Evolutionary conservation across 1,140 invertebrate genomes (phyloP), one percentile per base, ranked within the genome.

Genomic region (Sinella curviseta): DNA sequence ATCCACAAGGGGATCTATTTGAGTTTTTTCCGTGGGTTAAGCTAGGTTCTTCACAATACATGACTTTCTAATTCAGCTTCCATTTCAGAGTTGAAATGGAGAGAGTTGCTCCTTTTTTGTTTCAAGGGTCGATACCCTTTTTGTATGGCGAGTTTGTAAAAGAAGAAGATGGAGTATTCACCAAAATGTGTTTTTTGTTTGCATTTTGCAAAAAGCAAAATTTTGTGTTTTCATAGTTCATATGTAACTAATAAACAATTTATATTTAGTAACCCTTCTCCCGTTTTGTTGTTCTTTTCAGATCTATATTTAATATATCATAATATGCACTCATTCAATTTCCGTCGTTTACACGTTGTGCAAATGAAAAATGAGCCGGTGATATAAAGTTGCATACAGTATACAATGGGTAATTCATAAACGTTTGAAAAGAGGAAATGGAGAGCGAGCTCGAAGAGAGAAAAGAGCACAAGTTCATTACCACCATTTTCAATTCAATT

Each of bases 401-500:
- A 26, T 8, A 26, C 26, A 65, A n/a, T 65, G 8, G 16, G 24
- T 65, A 65, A 14, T 14, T 65, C 8, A 17, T 70, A 8, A 12
- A 12, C 30, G 30, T 70, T 30, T 33, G 8, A 70, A 1, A 70
- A 30, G 31, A 4, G 26, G 65, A 70, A 30, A 30, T 8, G 24
- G n/a, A 26, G n/a, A n/a, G n/a, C n/a, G n/a, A n/a, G n/a, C n/a
- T n/a, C n/a, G n/a, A n/a, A 60, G 55, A 14, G 24, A 24, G 55
- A 60, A 60, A 60, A 60, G 24, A 60, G 12, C 12, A 8, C 55
- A 70, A 70, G 65, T 70, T 70, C 65, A 70, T 70, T 70, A 33
- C 65, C 65, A 70, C 65, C 65, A 70, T 70, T 70, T 70, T 70
- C 65, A 70, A 70, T 33, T 30, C 65, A 70, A 70, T 70, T 70